Evolutionary conservation across 2,888 invertebrate genomes (phyloP), one percentile per base, ranked within the genome.

Genomic region (Nomada flava): DNA sequence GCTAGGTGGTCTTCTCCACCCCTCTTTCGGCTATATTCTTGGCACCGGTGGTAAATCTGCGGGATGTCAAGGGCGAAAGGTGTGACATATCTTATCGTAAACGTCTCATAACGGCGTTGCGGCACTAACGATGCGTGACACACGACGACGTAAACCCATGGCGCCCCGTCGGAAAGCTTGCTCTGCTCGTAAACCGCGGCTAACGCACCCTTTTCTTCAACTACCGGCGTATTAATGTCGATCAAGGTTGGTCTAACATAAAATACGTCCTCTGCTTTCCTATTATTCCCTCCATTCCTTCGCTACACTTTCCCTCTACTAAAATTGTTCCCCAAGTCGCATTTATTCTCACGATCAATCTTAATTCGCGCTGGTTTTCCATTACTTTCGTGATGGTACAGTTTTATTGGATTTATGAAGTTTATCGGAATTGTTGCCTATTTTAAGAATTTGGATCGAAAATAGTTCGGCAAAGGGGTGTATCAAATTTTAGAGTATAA

Each of bases 61-160:
- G 84, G 87, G 80, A 86, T 89, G 90, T 89, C 89, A 86, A 86
- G 87, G 87, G 87, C 86, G 88, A 91, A 90, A 92, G 92, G 91
- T 91, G 91, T 89, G 90, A 91, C 91, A 89, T 92, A 92, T 91
- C 92, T 92, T 92, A 92, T 92, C 92, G 92, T 92, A 92, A 92
- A 92, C 89, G 92, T 91, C 92, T 92, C 92, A 92, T 92, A 92
- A 92, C 89, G 89, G 87, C 88, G 89, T 88, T 86, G 88, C 86
- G 89, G 89, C 90, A 90, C 90, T 92, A 92, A 92, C 92, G 92
- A 92, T 89, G 90, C 91, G 90, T 92, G 92, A 92, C 92, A 91
- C 90, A 92, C 90, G 91, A 89, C 91, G 90, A 91, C 90, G 87
- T 91, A 89, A 91, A 91, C 88, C 84, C 83, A 59, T 63, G 83